Conservation (phyloP, 2,888 invertebrate genomes). For the Microchrysa polita region DNA sequence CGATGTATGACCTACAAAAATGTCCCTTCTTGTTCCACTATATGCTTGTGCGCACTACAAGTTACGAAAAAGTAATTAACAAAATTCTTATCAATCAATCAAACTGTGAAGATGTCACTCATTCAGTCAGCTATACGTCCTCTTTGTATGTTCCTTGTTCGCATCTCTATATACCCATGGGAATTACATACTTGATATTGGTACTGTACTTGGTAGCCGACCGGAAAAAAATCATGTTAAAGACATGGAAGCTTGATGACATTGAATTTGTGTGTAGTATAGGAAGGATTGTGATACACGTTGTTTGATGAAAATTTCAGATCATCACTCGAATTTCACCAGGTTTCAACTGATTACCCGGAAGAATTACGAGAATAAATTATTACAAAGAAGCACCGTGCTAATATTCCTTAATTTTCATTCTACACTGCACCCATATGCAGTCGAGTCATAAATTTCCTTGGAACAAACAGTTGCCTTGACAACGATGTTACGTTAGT, state of each 20-base stretch:
- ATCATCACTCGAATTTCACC: too few species aligned
- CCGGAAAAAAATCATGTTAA: neutral
- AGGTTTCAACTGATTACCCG: too few species aligned
- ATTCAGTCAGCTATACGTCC: conserved; percentile 13
- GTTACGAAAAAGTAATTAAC: conserved; percentile 63
- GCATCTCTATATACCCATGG: neutral
- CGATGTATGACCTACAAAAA: too few species aligned
- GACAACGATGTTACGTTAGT: too few species aligned
- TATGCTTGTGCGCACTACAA: conserved; percentile 13
- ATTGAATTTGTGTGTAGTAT: neutral
- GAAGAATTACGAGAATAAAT: too few species aligned
- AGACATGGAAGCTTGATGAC: neutral
- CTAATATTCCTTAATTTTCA: neutral
- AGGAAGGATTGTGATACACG: neutral
- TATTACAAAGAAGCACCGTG: too few species aligned
- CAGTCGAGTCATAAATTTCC: conserved; percentile 15
- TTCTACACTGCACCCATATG: conserved; percentile 1
- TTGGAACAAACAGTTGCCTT: conserved; percentile 7
- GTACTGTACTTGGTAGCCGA: too few species aligned
- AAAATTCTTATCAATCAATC: conserved; percentile 64
- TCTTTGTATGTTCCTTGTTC: neutral
- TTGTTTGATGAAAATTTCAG: conserved; percentile 1
- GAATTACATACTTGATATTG: too few species aligned
- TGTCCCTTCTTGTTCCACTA: too few species aligned
- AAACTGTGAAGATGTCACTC: conserved; percentile 48